Base-by-base conservation (phyloP, 2,113 vertebrate genomes). In the Ammodytes marinus region DNA sequence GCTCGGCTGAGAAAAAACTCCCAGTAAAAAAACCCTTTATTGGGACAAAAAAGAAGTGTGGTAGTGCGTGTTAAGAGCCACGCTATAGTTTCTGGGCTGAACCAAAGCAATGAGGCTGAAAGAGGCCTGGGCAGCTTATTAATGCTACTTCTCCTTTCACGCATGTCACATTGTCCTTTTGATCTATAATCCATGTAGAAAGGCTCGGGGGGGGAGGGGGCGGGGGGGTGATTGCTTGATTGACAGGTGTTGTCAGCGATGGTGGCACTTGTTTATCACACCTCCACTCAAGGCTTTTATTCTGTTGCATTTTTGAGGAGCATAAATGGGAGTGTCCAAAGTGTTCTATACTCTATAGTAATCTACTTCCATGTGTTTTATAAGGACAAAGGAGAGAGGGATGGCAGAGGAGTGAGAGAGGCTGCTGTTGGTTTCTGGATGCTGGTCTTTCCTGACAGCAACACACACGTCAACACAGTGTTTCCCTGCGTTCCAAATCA, bases 391-490 rank as follows among this genome's bases (percentile, higher is more conserved):
- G 46, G 61, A 37, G 46, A 60, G 45, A 37, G 55, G 52, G 55
- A 39, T 57, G 72, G 66, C 39, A 46, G 58, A 58, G 58, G 42
- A 54, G 43, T 9, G n/a, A 11, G 50, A 64, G 50, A 50, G 43
- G 17, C 11, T 78, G 80, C 59, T 82, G 65, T 60, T 85, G 77
- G 10, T 63, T 85, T 77, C 68, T 66, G 79, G 88, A 74, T 61
- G 80, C 82, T 76, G 84, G 82, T 68, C 69, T 83, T 81, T 73
- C 83, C 84, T 82, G 82, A 91, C 81, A 86, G 84, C 86, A 76
- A 90, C 89, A 83, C 85, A 89, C 73, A 50, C 63, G 66, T 69
- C 40, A 79, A 85, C 80, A 77, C 54, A 37, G 86, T 11, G 27
- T 27, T 27, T 27, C 27, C 27, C 27, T 27, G 27, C 27, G 27